Percentiles rank a stretch among this genome's conserved stretches.
Conservation (phyloP, 2,888 invertebrate genomes). For the Stenchaetothrips biformis region DNA sequence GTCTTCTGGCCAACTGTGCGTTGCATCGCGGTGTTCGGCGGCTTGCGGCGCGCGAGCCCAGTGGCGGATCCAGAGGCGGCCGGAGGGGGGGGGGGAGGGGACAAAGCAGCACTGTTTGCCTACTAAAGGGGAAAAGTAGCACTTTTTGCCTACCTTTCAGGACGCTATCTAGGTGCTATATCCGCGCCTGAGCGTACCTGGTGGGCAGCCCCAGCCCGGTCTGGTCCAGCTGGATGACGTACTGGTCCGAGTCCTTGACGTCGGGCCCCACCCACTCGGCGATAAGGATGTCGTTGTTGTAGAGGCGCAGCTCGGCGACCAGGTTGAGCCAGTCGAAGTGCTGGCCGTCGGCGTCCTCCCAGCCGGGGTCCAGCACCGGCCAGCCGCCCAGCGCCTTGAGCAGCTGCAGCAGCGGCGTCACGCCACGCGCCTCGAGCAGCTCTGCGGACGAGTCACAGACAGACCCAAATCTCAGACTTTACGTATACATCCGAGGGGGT, state of each 20-base stretch:
- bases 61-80: too few relatives aligned
- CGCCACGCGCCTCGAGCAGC: constrained; percentile 63
- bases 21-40: too few relatives aligned
- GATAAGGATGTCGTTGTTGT: constrained; percentile 80
- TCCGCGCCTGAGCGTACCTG: constrained; percentile 38
- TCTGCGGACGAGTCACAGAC: constrained; percentile 45
- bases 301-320: constrained; percentile 68
- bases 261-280: constrained; percentile 89
- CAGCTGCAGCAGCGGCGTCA: constrained; percentile 64
- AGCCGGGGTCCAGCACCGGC: constrained; percentile 68
- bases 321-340: constrained; percentile 67
- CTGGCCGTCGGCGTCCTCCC: constrained; percentile 52
- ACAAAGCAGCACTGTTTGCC: too few relatives aligned
- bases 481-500: too few relatives aligned
- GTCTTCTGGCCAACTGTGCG: too few relatives aligned
- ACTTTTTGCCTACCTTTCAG: too few relatives aligned
- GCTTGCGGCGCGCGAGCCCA: too few relatives aligned
- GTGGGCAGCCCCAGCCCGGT: constrained; percentile 71
- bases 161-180: too few relatives aligned
- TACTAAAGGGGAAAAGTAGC: too few relatives aligned
- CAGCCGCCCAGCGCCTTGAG: constrained; percentile 77
- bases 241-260: constrained; percentile 85
- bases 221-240: constrained; percentile 86
- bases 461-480: too few relatives aligned
- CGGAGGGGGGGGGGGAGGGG: too few relatives aligned